Evolutionary conservation across 2,797 vertebrate species (phyloP).

Genomic region (Aythya fuligula): DNA sequence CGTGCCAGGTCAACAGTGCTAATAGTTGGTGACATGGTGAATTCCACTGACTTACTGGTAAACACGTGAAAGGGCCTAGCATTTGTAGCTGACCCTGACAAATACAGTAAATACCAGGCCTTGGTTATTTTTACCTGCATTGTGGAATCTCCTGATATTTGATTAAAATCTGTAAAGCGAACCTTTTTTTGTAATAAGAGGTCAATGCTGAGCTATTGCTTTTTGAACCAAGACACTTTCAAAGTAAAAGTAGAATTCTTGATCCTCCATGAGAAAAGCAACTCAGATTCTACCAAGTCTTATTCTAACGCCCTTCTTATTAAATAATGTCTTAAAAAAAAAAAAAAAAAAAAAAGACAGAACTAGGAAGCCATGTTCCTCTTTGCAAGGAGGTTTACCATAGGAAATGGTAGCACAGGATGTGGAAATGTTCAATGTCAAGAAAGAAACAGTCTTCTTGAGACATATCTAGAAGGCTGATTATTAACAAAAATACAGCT

Average conservation of each 20-base stretch:
- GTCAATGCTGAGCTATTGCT: not conserved
- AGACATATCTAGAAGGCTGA: not conserved
- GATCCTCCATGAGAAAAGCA: not conserved
- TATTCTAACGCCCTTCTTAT: not conserved
- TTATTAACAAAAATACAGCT: conserved; percentile 24
- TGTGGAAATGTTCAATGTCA: not conserved
- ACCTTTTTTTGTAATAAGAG: not conserved
- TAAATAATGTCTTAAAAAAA: not conserved
- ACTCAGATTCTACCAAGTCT: not conserved
- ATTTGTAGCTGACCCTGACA: conserved; percentile 7
- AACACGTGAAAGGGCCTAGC: not conserved
- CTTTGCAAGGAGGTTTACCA: not conserved
- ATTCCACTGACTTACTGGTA: conserved; percentile 22
- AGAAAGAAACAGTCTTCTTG: not conserved
- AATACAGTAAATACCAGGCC: conserved; percentile 17
- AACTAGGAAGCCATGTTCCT: not conserved
- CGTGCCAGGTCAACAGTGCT: conserved; percentile 8
- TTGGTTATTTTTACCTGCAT: not conserved
- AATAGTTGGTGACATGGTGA: not conserved
- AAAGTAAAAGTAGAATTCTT: not conserved
- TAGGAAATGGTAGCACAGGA: not conserved
- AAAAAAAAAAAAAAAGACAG: not conserved
- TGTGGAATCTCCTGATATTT: not conserved
- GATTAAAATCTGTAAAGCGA: not conserved
- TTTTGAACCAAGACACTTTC: not conserved